Evolutionary conservation across 2,113 vertebrate species (phyloP).

Genomic region (Neolamprologus devosi): DNA sequence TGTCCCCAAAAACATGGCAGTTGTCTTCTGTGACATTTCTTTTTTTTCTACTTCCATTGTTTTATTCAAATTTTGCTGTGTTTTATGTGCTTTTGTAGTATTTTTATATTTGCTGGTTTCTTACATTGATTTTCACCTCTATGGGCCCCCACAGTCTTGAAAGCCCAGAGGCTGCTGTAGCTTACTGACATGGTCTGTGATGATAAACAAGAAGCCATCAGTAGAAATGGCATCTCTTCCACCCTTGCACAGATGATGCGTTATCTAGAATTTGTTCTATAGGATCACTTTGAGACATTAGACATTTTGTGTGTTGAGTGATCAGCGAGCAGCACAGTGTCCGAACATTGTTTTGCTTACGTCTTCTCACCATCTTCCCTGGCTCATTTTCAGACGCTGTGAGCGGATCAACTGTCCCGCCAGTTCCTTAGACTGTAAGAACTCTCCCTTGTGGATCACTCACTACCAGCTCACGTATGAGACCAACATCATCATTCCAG

Average conservation of each 20-base stretch:
- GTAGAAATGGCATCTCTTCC: background rate
- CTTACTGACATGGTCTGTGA: background rate
- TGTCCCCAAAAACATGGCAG: background rate
- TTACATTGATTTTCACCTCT: background rate
- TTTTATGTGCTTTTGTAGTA: background rate
- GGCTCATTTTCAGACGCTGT: slow-evolving; percentile 73
- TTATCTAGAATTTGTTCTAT: background rate
- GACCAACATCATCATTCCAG: slow-evolving; percentile 81
- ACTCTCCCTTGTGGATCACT: slow-evolving; percentile 78
- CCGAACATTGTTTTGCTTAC: fast-evolving
- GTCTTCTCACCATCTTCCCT: background rate
- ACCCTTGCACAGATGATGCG: background rate
- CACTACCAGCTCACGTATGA: slow-evolving; percentile 89
- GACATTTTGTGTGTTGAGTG: background rate
- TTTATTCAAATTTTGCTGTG: background rate
- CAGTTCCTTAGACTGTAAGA: slow-evolving; percentile 82
- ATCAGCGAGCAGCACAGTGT: background rate
- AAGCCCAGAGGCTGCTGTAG: background rate
- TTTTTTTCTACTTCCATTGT: background rate
- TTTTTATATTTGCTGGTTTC: background rate
- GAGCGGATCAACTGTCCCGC: slow-evolving; percentile 77
- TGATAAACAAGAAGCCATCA: background rate
- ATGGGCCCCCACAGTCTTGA: background rate
- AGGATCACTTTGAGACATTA: background rate
- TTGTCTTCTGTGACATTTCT: background rate